These are phyloP conservation scores for Cynoglossus semilaevis DNA, from an alignment of 2,113 vertebrate genomes.

Conservation along the genomic window DNA sequence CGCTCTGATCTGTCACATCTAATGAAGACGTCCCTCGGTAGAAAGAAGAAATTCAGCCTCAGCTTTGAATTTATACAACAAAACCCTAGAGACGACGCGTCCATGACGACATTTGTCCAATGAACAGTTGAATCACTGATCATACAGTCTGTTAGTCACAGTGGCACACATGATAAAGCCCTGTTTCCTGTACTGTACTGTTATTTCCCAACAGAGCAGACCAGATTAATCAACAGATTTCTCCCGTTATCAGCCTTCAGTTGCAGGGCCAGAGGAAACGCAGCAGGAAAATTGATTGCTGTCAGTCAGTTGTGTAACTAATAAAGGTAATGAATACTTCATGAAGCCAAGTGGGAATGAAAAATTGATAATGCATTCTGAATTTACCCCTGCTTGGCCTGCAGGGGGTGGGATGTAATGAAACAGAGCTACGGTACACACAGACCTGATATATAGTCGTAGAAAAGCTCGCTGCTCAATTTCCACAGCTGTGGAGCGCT, in stretches of 20 bases:
- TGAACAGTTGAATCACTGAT: conserved; percentile 48
- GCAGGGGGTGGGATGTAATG: background rate
- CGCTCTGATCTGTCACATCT: background rate
- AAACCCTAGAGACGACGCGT: background rate
- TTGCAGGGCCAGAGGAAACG: conserved; percentile 22
- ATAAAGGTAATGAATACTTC: conserved; percentile 42
- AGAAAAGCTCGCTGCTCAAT: background rate
- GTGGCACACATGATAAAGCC: conserved; percentile 12
- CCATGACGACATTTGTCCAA: conserved; percentile 3
- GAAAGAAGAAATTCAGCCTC: conserved; percentile 18
- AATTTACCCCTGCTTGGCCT: conserved; percentile 4
- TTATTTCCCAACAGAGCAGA: conserved; percentile 35
- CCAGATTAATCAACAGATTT: conserved; percentile 30
- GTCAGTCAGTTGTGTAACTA: conserved; percentile 28
- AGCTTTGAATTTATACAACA: conserved; percentile 1
- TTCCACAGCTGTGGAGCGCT: conserved; percentile 1
- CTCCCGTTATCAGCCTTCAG: conserved; percentile 26
- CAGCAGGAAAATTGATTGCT: conserved; percentile 30
- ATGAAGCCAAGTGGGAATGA: conserved; percentile 27
- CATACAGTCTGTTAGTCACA: conserved; percentile 27
- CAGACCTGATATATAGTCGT: conserved; percentile 11
- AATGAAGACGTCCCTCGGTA: conserved; percentile 43
- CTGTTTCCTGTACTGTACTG: conserved; percentile 16
- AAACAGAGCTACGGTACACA: conserved; percentile 13
- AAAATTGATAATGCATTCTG: conserved; percentile 19